phyloP scores from a whole-genome alignment of 2,888 invertebrate species.

The Agrenia bidenticulata region DNA sequence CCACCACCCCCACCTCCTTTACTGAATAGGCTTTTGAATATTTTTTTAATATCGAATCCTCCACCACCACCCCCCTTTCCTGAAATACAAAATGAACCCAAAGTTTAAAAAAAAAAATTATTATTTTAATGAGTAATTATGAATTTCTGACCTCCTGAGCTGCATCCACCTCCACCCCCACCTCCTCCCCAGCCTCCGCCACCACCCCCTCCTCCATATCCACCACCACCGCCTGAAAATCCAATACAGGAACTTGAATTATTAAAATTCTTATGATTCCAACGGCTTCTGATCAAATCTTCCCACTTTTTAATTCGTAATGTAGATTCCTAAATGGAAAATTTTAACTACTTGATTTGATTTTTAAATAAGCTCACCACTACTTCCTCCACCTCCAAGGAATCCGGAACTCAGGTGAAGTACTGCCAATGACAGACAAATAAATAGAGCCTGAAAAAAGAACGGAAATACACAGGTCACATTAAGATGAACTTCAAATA shows the following conservation, averaged over 20 bases:
- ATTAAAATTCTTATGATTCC: too few relatives aligned
- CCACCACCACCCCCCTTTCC: slow-evolving; percentile 29
- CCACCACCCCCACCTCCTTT: slow-evolving; percentile 30
- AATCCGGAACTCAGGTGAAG: slow-evolving; percentile 29
- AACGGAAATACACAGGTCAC: background rate
- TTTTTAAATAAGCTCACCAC: too few relatives aligned
- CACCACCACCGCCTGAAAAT: slow-evolving; percentile 6
- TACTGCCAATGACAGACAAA: slow-evolving; percentile 34
- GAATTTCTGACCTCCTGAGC: slow-evolving; percentile 13
- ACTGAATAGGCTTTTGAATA: slow-evolving; percentile 29
- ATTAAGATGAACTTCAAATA: background rate
- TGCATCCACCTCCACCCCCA: slow-evolving; percentile 20
- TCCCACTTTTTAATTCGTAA: too few relatives aligned
- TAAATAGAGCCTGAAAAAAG: slow-evolving; percentile 26
- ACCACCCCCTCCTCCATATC: slow-evolving; percentile 9
- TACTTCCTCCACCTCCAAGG: slow-evolving; percentile 11
- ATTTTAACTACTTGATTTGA: too few relatives aligned
- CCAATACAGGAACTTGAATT: too few relatives aligned
- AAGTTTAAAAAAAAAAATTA: too few relatives aligned
- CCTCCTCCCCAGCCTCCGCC: slow-evolving; percentile 18
- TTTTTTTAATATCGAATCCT: slow-evolving; percentile 36
- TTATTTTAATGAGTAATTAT: too few relatives aligned
- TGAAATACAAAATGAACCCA: too few relatives aligned
- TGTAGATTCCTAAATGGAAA: too few relatives aligned
- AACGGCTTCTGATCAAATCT: too few relatives aligned